These are phyloP conservation scores for Morone saxatilis DNA, from an alignment of 2,113 vertebrate genomes.

Conservation along the genomic window DNA sequence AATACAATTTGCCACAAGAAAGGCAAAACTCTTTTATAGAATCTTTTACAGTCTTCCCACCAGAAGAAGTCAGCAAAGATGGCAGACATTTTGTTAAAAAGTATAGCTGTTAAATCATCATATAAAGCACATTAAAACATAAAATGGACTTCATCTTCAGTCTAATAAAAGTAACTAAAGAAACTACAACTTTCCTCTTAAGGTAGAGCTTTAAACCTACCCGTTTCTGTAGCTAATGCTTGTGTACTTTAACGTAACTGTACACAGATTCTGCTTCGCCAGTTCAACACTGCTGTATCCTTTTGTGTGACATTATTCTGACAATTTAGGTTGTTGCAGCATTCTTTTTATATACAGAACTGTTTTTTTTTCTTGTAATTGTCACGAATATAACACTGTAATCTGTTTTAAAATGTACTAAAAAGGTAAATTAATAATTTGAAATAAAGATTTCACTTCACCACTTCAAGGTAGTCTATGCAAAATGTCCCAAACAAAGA, in stretches of 20 bases:
- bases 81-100: background rate
- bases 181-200: background rate
- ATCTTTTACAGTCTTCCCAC: constrained; percentile 1
- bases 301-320: background rate
- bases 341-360: background rate
- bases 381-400: background rate
- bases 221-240: background rate
- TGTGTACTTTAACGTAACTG: background rate
- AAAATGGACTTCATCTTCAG: background rate
- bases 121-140: background rate
- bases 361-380: background rate
- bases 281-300: background rate
- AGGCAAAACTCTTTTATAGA: background rate
- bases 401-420: background rate
- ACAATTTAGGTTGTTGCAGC: background rate
- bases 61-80: background rate
- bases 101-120: background rate
- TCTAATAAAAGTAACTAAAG: background rate
- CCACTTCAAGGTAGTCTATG: background rate
- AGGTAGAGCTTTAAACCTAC: background rate
- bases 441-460: background rate
- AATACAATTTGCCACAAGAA: constrained; percentile 6
- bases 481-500: background rate
- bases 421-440: too few species aligned
- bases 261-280: background rate